Base-by-base conservation (phyloP, 92 coral and sea anemone species). In the Siderastrea siderea region DNA sequence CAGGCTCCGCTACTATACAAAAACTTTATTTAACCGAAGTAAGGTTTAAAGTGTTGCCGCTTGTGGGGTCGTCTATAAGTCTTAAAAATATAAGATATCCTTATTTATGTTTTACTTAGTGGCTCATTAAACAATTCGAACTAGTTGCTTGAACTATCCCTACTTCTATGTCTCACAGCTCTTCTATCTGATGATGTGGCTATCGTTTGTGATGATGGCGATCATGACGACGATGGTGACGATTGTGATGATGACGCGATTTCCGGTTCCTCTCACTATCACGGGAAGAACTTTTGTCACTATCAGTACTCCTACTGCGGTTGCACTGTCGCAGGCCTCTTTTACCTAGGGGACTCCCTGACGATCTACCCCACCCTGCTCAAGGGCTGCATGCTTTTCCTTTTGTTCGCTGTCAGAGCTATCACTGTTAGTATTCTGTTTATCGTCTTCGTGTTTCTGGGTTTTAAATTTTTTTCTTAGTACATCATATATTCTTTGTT, bases 261-360 rank as follows among this genome's bases (percentile, higher is more conserved):
- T 26, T 26, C 38, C 38, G 38, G 38, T 57, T 75, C 16, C 64
- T 53, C 12, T 75, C 66, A 13, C 66, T 10, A n/a, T 61, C 79
- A 3, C 47, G 38, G 2, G 66, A 54, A 55, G 47, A 2, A 1
- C 66, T 13, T 16, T n/a, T 61, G 64, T 55, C 44, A 6, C 80
- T 55, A 19, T 57, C 80, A 14, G 10, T 5, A 57, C 48, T 57
- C 62, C 79, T 75, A 75, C 80, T 75, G 51, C 26, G 26, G 57
- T 45, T 49, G 77, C 77, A 45, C 7, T 48, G 75, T 15, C 3
- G 38, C 38, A 26, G 38, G 38, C 38, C 38, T 0, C 38, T 26
- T 26, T 26, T 26, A 26, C 38, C 38, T 50, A 71, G 3, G 59
- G 58, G 77, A 14, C 16, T 14, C 58, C 58, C 76, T 71, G 76